Evolutionary conservation across 2,797 vertebrate species (phyloP).

Genomic region (Macrochelys suwanniensis): DNA sequence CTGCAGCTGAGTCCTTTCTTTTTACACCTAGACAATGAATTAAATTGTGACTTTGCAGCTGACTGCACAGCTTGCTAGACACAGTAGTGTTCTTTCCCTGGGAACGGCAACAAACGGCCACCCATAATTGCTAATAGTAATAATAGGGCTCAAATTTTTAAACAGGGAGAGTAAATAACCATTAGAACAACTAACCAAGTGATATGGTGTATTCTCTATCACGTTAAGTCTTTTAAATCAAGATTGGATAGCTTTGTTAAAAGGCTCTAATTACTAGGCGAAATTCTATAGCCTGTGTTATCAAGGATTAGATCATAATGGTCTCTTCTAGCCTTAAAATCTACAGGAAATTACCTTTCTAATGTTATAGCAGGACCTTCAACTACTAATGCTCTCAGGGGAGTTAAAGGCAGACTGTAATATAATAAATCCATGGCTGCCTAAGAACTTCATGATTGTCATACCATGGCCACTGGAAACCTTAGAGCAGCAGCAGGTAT

Average conservation of each 20-base stretch:
- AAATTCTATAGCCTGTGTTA: not conserved
- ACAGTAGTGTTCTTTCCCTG: slow-evolving; percentile 5
- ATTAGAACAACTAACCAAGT: not conserved
- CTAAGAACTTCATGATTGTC: not conserved
- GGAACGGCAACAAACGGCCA: not conserved
- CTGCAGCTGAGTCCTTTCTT: not conserved
- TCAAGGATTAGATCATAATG: not conserved
- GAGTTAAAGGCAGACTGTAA: not conserved
- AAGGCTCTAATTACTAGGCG: not conserved
- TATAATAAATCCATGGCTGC: not conserved
- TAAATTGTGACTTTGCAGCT: not conserved
- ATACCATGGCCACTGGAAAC: not conserved
- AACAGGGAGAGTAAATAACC: not conserved
- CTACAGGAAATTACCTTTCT: not conserved
- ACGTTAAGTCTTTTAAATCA: not conserved
- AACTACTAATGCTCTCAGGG: not conserved
- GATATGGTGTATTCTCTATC: not conserved
- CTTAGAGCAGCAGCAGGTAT: not conserved
- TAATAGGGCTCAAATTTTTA: not conserved
- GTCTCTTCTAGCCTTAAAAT: not conserved
- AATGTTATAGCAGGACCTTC: not conserved
- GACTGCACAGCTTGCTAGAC: not conserved
- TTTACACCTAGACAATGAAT: not conserved
- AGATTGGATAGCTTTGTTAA: not conserved
- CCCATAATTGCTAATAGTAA: not conserved